Conservation (phyloP, 2,888 invertebrate species). For the Hydraecia micacea region DNA sequence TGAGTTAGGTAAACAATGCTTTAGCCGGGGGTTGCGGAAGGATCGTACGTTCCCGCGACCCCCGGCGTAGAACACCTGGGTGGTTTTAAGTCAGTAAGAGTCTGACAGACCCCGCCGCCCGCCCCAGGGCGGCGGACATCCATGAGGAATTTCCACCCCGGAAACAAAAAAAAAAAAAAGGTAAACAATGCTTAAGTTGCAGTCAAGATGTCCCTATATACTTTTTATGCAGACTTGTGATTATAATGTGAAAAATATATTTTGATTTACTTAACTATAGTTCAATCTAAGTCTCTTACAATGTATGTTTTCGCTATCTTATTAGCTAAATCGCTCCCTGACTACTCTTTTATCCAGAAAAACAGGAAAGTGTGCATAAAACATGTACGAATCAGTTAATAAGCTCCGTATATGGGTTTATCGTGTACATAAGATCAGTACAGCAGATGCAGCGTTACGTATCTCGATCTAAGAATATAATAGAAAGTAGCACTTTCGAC, state of each 20-base stretch:
- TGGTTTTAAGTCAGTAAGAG: no score
- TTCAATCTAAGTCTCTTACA: neutral
- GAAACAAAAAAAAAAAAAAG: no score
- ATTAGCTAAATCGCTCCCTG: neutral
- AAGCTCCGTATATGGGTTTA: constrained; percentile 44
- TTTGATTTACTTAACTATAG: neutral
- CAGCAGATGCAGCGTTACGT: constrained; percentile 57
- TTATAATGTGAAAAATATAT: no score
- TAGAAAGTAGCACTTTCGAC: constrained; percentile 58
- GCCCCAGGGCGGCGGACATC: no score
- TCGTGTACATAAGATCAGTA: constrained; percentile 40
- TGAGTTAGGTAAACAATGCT: neutral
- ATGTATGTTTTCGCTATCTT: neutral
- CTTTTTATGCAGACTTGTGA: neutral
- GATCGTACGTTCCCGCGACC: no score
- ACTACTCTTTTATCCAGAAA: constrained; percentile 6
- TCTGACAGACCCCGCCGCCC: no score
- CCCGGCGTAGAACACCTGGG: no score
- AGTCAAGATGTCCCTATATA: neutral
- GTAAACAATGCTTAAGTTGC: neutral
- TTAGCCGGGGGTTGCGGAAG: no score
- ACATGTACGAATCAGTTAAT: constrained; percentile 40
- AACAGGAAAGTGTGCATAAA: constrained; percentile 38
- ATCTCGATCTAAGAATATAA: constrained; percentile 57
- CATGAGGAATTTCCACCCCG: no score